Evolutionary conservation across 1,140 invertebrate species (phyloP).

Genomic region (Eupristina koningsbergeri): DNA sequence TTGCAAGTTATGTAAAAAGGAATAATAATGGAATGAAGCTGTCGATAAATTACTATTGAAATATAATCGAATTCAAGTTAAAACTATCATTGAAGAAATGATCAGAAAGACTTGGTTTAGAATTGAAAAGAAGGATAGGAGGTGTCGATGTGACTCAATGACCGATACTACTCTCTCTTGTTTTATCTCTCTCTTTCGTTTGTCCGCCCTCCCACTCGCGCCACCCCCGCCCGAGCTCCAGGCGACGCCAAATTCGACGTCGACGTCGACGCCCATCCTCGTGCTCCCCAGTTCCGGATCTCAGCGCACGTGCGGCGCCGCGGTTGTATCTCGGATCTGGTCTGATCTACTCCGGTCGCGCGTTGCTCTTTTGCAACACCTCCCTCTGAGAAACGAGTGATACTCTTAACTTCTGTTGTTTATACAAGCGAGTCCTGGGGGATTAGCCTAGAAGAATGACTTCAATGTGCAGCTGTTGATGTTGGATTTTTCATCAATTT

Average conservation of each 20-base stretch:
- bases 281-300: constrained; percentile 12
- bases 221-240: neutral
- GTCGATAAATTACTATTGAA: no score
- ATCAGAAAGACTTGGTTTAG: no score
- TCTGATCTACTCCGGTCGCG: no score
- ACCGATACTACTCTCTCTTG: neutral
- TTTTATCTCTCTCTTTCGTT: neutral
- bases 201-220: neutral
- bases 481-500: neutral
- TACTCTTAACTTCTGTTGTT: neutral
- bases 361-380: neutral
- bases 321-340: neutral
- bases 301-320: constrained; percentile 1
- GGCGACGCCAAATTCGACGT: constrained; percentile 2
- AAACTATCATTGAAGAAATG: no score
- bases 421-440: neutral
- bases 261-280: constrained; percentile 22
- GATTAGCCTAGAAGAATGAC: neutral
- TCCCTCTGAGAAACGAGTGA: neutral
- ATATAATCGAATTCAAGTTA: no score
- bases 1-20: no score
- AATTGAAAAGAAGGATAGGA: neutral
- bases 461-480: no score
- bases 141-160: no score
- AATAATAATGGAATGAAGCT: no score